phyloP scores from a whole-genome alignment of 2,797 vertebrate species.

The Discoglossus pictus region DNA sequence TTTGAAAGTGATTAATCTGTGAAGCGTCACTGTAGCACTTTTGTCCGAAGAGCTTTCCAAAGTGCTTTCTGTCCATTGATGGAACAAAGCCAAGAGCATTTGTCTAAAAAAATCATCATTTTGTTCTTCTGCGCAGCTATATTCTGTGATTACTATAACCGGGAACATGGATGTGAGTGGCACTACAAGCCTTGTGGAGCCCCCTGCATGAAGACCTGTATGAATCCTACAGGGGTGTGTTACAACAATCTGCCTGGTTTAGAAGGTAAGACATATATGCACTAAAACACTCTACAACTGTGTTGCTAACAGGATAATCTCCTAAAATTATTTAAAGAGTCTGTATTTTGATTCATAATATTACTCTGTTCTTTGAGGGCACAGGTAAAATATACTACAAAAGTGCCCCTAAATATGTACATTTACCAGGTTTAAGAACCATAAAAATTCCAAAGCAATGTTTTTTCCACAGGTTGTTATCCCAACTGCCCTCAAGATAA shows the following conservation, averaged over 20 bases:
- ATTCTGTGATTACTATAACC: slow-evolving; percentile 76
- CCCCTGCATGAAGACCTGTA: slow-evolving; percentile 72
- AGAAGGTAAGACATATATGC: slow-evolving; percentile 75
- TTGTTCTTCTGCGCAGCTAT: slow-evolving; percentile 60
- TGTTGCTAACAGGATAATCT: too few relatives aligned
- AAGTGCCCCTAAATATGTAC: too few relatives aligned
- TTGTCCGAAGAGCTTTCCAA: too few relatives aligned
- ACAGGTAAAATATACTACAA: too few relatives aligned
- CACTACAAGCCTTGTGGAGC: slow-evolving; percentile 73
- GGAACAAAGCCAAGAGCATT: background rate
- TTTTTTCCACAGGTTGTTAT: slow-evolving; percentile 85
- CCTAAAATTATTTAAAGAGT: too few relatives aligned
- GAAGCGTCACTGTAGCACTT: too few relatives aligned
- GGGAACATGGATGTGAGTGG: slow-evolving; percentile 69
- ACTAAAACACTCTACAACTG: too few relatives aligned
- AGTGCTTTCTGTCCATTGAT: background rate
- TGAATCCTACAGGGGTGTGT: slow-evolving; percentile 68
- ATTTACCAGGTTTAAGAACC: too few relatives aligned
- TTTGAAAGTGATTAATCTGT: too few relatives aligned
- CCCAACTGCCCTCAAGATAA: slow-evolving; percentile 82
- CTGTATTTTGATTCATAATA: too few relatives aligned
- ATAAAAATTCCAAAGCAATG: too few relatives aligned
- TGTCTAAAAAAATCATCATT: slow-evolving; percentile 1
- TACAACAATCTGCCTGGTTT: slow-evolving; percentile 62
- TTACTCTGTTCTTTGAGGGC: too few relatives aligned